phyloP scores from a whole-genome alignment of 1,140 invertebrate genomes.

The Meteorus sp. region DNA sequence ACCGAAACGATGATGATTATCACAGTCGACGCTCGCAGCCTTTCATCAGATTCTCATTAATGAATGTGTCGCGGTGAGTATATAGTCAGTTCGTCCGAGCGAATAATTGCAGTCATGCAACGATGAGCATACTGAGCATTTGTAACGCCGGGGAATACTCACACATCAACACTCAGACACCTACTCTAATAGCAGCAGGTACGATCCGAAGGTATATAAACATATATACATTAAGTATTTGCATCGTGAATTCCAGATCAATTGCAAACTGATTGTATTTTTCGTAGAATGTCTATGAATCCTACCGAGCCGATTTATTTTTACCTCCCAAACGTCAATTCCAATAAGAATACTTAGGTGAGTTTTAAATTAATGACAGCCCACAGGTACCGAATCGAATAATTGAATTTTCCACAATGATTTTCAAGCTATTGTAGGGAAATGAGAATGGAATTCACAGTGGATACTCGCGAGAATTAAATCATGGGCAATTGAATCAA shows the following conservation, averaged over 20 bases:
- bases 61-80: slow-evolving; percentile 30
- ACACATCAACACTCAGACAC: slow-evolving; percentile 6
- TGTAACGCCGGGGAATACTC: slow-evolving; percentile 18
- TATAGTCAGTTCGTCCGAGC: slow-evolving; percentile 29
- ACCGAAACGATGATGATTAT: slow-evolving; percentile 13
- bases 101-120: slow-evolving; percentile 35
- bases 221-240: too few relatives aligned
- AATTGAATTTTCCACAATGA: slow-evolving; percentile 15
- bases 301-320: background rate
- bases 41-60: slow-evolving; percentile 30
- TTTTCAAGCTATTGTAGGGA: background rate
- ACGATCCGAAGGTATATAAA: too few relatives aligned
- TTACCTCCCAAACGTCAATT: too few relatives aligned
- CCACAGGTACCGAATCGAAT: background rate
- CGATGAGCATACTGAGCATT: slow-evolving; percentile 25
- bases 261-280: too few relatives aligned
- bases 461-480: slow-evolving; percentile 13
- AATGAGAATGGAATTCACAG: slow-evolving; percentile 8
- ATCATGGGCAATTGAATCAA: slow-evolving; percentile 15
- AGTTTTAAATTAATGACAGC: background rate
- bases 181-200: slow-evolving; percentile 12
- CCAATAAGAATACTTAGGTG: background rate
- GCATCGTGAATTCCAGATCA: too few relatives aligned
- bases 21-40: background rate
- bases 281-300: background rate